Conservation (phyloP, 2,113 vertebrate species). For the Phrynocephalus versicolor region DNA sequence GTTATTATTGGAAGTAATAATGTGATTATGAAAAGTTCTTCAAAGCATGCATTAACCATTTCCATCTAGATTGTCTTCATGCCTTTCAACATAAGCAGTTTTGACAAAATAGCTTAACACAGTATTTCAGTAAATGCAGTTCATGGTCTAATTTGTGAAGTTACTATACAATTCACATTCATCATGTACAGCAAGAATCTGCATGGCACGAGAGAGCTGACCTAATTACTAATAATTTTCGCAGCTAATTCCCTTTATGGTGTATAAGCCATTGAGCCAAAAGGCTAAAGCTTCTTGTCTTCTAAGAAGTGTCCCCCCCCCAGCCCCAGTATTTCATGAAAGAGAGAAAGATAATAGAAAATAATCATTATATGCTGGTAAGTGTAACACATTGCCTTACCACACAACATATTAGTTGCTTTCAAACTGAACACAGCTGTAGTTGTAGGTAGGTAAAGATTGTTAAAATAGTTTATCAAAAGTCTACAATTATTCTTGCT, state of each 20-base stretch:
- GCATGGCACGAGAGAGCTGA: constrained; percentile 16
- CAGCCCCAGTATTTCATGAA: neutral
- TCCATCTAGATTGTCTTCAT: neutral
- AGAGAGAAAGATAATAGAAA: neutral
- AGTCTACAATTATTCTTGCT: too few species aligned
- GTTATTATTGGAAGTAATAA: neutral
- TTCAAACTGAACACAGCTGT: neutral
- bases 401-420: neutral
- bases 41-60: neutral
- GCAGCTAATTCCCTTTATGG: constrained; percentile 34
- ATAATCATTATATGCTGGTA: constrained; percentile 14
- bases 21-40: neutral
- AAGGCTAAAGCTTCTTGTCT: constrained; percentile 7
- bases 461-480: too few species aligned
- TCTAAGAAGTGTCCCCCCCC: neutral
- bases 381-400: constrained; percentile 4
- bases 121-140: neutral
- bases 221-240: constrained; percentile 36
- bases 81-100: neutral
- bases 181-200: constrained; percentile 19
- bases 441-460: neutral
- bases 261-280: constrained; percentile 54
- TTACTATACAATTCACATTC: constrained; percentile 17
- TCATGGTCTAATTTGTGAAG: constrained; percentile 18
- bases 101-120: neutral